These are phyloP conservation scores for Danio choprae DNA, from an alignment of 2,797 vertebrate species.

Conservation along the genomic window DNA sequence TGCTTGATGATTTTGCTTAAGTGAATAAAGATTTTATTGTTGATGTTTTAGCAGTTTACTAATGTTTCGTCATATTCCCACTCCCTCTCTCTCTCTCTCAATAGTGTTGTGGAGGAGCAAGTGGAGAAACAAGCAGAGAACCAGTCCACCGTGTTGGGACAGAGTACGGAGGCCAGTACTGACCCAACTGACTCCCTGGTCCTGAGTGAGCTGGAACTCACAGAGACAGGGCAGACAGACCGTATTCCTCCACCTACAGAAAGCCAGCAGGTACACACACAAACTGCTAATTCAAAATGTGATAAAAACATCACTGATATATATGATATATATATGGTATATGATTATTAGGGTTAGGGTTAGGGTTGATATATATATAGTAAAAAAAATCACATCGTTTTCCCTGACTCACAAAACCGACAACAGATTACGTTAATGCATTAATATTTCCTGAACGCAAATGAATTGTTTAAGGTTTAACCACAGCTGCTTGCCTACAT, in stretches of 20 bases:
- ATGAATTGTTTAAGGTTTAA: too few species aligned
- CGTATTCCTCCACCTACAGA: slow-evolving; percentile 63
- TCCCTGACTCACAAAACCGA: too few species aligned
- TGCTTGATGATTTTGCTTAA: not conserved
- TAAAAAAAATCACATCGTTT: too few species aligned
- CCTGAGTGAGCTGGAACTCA: slow-evolving; percentile 64
- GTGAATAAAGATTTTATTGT: not conserved
- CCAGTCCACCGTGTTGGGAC: slow-evolving; percentile 59
- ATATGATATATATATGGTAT: too few species aligned
- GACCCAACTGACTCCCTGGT: slow-evolving; percentile 59
- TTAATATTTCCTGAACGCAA: too few species aligned
- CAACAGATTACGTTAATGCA: too few species aligned
- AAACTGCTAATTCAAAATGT: too few species aligned
- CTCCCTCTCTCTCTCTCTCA: not conserved
- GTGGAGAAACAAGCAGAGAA: slow-evolving; percentile 58
- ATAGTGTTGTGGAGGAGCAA: slow-evolving; percentile 67
- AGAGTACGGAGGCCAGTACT: slow-evolving; percentile 60
- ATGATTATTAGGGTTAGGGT: too few species aligned
- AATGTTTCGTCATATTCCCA: not conserved
- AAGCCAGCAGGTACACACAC: slow-evolving; percentile 64
- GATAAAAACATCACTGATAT: too few species aligned
- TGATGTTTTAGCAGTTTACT: not conserved
- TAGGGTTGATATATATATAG: too few species aligned
- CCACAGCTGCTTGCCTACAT: too few species aligned
- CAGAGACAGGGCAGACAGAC: slow-evolving; percentile 61